Evolutionary conservation across 2,113 vertebrate genomes (phyloP).

Genomic region (Raphicerus campestris): DNA sequence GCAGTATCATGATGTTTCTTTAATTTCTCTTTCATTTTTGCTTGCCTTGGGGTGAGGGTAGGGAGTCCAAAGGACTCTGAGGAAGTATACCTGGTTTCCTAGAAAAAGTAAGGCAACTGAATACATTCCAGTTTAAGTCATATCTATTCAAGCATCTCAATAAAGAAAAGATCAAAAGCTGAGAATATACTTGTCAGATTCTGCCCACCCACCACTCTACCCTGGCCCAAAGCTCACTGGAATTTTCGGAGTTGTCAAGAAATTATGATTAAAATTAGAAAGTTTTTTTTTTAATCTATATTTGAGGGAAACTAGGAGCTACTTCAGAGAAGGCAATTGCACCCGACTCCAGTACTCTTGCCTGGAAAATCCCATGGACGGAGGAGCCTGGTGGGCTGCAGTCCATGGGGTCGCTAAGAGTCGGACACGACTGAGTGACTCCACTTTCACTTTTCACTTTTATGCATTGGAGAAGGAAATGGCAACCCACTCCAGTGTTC

Average conservation of each 20-base stretch:
- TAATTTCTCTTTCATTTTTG: constrained; percentile 15
- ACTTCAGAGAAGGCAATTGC: no score
- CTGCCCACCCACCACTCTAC: background rate
- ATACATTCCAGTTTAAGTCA: background rate
- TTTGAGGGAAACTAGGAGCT: background rate
- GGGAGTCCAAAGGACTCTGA: background rate
- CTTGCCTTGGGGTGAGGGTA: background rate
- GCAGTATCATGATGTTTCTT: background rate
- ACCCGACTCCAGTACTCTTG: no score
- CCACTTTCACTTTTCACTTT: no score
- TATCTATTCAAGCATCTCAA: background rate
- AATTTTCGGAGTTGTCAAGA: background rate
- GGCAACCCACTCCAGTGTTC: no score
- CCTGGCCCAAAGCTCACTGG: background rate
- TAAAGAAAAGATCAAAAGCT: background rate
- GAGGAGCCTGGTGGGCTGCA: no score
- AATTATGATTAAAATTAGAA: background rate
- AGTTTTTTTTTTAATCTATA: background rate
- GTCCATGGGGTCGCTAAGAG: no score
- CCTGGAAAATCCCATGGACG: no score
- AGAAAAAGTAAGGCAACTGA: background rate
- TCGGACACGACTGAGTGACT: rapidly evolving
- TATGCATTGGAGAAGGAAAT: no score
- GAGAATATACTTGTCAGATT: background rate
- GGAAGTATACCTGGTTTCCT: background rate